Evolutionary conservation across 2,113 vertebrate genomes (phyloP).

Genomic region (Lophura nycthemera): DNA sequence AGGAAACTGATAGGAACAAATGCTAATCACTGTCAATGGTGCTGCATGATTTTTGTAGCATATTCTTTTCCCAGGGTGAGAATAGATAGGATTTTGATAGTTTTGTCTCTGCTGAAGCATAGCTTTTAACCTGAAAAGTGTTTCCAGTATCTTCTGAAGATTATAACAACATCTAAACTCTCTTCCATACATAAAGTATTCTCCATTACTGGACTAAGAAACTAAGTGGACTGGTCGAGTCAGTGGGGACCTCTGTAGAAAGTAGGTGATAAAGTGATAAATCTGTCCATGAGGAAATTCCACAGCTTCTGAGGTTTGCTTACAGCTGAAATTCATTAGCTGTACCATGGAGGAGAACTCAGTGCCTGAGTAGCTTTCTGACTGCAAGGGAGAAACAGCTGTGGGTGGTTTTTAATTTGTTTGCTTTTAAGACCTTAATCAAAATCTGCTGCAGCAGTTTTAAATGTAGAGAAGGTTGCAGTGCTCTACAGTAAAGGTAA

Average conservation of each 20-base stretch:
- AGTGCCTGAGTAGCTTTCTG: not conserved
- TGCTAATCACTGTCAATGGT: not conserved
- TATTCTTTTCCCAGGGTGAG: not conserved
- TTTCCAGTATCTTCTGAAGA: not conserved
- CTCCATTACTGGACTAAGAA: not conserved
- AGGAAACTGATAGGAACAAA: not conserved
- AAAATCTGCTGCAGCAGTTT: not conserved
- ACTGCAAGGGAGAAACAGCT: not conserved
- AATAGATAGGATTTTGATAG: not conserved
- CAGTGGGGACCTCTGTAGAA: not conserved
- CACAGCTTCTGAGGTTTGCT: not conserved
- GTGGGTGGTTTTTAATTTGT: not conserved
- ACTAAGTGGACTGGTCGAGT: not conserved
- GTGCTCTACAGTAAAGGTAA: not conserved
- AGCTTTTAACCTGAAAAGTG: not conserved
- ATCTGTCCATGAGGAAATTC: not conserved
- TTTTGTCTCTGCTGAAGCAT: not conserved
- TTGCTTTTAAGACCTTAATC: not conserved
- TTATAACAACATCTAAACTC: not conserved
- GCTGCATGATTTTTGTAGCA: not conserved
- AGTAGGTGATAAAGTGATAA: not conserved
- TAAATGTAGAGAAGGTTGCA: not conserved
- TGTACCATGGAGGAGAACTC: not conserved
- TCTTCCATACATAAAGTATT: not conserved
- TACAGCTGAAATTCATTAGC: not conserved